Conservation (phyloP, 2,888 invertebrate genomes). For the Netelia melanura region DNA sequence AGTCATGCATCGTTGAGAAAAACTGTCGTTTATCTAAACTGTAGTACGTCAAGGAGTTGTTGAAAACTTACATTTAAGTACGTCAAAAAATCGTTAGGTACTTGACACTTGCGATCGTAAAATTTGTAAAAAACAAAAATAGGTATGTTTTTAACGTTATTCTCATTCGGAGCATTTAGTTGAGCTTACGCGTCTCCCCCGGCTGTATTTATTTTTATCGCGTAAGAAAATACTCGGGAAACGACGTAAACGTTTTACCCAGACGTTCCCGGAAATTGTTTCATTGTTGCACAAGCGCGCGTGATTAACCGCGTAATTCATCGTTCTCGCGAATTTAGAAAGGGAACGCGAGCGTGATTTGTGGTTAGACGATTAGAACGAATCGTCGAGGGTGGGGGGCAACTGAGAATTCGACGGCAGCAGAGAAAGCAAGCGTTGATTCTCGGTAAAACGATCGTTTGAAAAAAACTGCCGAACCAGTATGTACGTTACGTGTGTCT, state of each 20-base stretch:
- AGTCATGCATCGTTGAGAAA: too few relatives aligned
- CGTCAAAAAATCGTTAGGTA: background rate
- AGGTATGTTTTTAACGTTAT: background rate
- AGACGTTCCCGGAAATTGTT: conserved; percentile 57
- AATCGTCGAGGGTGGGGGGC: background rate
- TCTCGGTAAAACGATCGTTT: conserved; percentile 62
- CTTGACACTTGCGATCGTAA: background rate
- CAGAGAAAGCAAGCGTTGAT: conserved; percentile 63
- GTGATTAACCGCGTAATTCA: conserved; percentile 61
- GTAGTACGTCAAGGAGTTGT: too few relatives aligned
- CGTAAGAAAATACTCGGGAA: background rate
- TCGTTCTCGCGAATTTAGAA: conserved; percentile 55
- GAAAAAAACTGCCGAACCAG: conserved; percentile 43
- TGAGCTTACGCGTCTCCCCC: background rate
- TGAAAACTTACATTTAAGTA: too few relatives aligned
- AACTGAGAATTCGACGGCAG: conserved; percentile 44
- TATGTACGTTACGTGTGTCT: background rate
- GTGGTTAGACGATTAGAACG: background rate
- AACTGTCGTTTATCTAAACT: too few relatives aligned
- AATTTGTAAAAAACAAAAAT: background rate
- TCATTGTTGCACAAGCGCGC: conserved; percentile 55
- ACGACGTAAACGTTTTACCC: background rate
- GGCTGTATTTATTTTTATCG: background rate
- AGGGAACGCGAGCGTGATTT: conserved; percentile 35
- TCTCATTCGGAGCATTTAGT: background rate